Base-by-base conservation (phyloP, 2,113 vertebrate genomes). In the Cynopterus brachyotis region DNA sequence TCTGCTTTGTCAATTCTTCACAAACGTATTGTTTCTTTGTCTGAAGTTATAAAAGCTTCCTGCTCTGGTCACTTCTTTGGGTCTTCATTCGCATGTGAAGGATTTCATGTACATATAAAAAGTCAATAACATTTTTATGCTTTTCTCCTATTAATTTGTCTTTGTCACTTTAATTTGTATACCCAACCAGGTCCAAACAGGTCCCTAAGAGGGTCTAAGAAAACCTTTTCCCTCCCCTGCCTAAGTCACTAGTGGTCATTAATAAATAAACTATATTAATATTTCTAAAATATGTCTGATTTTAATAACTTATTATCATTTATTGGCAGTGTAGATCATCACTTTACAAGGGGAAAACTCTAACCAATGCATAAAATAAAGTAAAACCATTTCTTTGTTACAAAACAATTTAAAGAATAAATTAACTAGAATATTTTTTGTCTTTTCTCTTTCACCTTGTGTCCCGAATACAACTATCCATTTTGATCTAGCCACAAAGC, bases 111-210 rank as follows among this genome's bases (percentile, higher is more conserved):
- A 64, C 7, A 73, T 82, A 10, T 40, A 64, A 45, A 73, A 53
- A 45, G 5, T 55, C 45, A 55, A 1, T 53, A 30, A 81, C 16
- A 73, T 60, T 5, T 40, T 28, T 70, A 28, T n/a, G 28, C 15
- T 88, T 47, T 75, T 75, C 45, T 55, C 45, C 30, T 89, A 2
- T 82, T 45, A 53, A 35, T 57, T 59, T 81, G 16, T 72, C 55
- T 75, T 45, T 28, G 9, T 89, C 35, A 66, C 5, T 66, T 89
- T 57, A 89, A 45, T 82, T 82, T 75, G 75, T 24, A 83, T 37
- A 66, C 64, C 19, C 26, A 66, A 1, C 12, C 30, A 73, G 30
- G 3, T 22, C 55, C n/a, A n/a, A n/a, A n/a, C n/a, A n/a, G n/a
- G n/a, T n/a, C 24, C 24, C 67, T 64, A 22, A 64, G 67, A 81